These are phyloP conservation scores for Chymomyza caudatula DNA, from an alignment of 2,888 invertebrate genomes.

Conservation along the genomic window DNA sequence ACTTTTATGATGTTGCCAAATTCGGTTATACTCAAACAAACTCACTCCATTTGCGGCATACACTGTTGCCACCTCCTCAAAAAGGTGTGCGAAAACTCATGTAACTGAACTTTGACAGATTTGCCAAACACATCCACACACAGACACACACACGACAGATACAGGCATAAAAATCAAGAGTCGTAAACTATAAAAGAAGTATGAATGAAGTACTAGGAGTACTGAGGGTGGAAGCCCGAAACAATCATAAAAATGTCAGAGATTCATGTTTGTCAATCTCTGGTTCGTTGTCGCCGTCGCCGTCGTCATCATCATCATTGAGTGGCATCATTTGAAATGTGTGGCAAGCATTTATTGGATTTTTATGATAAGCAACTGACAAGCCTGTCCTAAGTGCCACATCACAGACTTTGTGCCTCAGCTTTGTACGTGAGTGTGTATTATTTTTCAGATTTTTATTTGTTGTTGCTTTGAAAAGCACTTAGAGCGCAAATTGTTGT, in stretches of 20 bases:
- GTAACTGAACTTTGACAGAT: conserved; percentile 49
- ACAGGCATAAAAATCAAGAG: conserved; percentile 22
- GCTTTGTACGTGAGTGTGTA: conserved; percentile 1
- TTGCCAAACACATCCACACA: conserved; percentile 17
- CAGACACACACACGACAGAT: conserved; percentile 6
- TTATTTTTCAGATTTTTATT: conserved; percentile 25
- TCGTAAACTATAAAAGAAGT: conserved; percentile 52
- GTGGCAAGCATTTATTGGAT: conserved; percentile 55
- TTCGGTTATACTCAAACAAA: neutral
- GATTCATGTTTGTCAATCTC: neutral
- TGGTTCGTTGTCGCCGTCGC: conserved; percentile 7
- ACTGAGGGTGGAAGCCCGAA: conserved; percentile 20
- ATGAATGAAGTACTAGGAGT: conserved; percentile 12
- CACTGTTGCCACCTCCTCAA: neutral
- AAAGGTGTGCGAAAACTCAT: conserved; percentile 17
- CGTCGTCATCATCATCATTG: conserved; percentile 10
- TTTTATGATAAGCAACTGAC: conserved; percentile 58
- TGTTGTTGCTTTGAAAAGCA: conserved; percentile 31
- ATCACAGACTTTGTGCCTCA: neutral
- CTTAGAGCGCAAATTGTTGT: conserved; percentile 52
- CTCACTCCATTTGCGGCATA: neutral
- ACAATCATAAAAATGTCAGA: conserved; percentile 38
- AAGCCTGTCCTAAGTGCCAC: conserved; percentile 13
- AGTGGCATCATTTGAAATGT: conserved; percentile 3
- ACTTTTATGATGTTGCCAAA: conserved; percentile 46